Percentiles rank a stretch among this genome's conserved stretches.
phyloP scores from a whole-genome alignment of 2,888 invertebrate genomes.

The Troilus luridus region DNA sequence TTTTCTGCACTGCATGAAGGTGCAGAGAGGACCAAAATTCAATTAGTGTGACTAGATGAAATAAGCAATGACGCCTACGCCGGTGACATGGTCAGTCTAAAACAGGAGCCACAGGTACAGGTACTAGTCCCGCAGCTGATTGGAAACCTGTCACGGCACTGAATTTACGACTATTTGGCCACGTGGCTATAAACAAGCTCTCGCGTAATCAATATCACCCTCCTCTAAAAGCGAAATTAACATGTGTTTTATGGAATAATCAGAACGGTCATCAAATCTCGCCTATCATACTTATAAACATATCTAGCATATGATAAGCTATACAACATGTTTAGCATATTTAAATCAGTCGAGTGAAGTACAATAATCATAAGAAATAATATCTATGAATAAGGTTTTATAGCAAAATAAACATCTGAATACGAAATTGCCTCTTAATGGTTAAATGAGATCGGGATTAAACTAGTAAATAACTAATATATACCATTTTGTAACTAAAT shows the following conservation, averaged over 20 bases:
- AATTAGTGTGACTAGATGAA: not conserved
- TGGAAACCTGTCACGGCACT: constrained; percentile 36
- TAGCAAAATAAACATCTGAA: no score
- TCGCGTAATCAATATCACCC: not conserved
- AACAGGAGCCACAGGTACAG: not conserved
- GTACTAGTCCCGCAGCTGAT: constrained; percentile 14
- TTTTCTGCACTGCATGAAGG: not conserved
- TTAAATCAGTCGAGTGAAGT: not conserved
- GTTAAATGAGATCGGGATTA: no score
- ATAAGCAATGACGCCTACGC: not conserved
- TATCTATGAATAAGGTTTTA: no score
- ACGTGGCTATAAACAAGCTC: constrained; percentile 19
- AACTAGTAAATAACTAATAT: no score
- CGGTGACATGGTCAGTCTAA: not conserved
- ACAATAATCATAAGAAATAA: not conserved
- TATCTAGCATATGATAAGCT: no score
- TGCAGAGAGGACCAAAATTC: not conserved
- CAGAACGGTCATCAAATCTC: not conserved
- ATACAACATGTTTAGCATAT: not conserved
- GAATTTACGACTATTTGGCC: constrained; percentile 26
- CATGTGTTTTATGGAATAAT: constrained; percentile 1
- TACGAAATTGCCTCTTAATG: no score
- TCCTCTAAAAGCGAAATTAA: not conserved
- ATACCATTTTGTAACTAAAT: no score
- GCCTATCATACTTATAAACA: not conserved